A percentile compares a stretch with the other conserved stretches of the same genome.
phyloP scores from a whole-genome alignment of 2,113 vertebrate genomes.

The Neodon shergylaensis region DNA sequence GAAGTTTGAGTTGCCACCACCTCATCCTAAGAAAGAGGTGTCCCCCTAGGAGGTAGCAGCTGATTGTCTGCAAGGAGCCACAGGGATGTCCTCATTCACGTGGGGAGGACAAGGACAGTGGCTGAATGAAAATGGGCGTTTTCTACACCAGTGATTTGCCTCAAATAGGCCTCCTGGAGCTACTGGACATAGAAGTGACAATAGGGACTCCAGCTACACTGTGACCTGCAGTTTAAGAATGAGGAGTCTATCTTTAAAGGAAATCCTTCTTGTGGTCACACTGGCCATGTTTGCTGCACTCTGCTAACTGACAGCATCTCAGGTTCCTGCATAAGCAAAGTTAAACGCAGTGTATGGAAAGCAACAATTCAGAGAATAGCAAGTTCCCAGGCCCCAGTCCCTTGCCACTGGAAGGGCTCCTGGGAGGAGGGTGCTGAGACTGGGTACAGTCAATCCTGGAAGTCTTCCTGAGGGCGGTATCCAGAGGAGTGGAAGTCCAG shows the following conservation, averaged over 20 bases:
- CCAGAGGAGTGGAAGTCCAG: conserved; percentile 55
- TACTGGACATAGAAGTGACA: background rate
- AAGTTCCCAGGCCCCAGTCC: background rate
- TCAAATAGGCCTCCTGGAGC: background rate
- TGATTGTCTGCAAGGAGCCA: background rate
- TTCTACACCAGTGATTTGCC: background rate
- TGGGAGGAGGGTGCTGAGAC: background rate
- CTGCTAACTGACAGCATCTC: background rate
- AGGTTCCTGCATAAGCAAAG: conserved; percentile 10
- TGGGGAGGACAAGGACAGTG: background rate
- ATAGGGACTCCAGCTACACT: background rate
- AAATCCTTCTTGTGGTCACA: conserved; percentile 13
- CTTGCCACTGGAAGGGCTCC: background rate
- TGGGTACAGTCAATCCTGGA: background rate
- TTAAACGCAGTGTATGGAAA: background rate
- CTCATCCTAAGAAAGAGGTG: conserved; percentile 48
- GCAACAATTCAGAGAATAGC: background rate
- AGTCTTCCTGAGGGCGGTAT: conserved; percentile 64
- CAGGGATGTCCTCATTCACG: background rate
- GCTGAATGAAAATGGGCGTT: background rate
- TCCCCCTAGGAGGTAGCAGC: background rate
- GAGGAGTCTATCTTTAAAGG: conserved; percentile 11
- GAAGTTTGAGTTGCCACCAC: background rate
- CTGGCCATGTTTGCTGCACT: background rate
- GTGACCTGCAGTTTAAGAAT: background rate